Evolutionary conservation across 2,113 vertebrate species (phyloP), one percentile per base, ranked within the genome.

Genomic region (Passer domesticus): DNA sequence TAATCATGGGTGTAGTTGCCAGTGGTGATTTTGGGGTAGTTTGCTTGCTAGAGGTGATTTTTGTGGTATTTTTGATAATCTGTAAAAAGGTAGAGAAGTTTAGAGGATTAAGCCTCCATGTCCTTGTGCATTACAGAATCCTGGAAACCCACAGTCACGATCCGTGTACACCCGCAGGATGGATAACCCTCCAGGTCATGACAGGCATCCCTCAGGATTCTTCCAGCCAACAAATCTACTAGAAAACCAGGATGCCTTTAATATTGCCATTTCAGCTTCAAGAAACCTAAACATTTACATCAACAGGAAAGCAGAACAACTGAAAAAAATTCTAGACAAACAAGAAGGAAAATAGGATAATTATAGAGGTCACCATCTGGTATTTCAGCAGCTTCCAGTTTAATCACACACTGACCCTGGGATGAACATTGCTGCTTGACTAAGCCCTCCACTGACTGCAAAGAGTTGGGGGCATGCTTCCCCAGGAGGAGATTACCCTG

Each of bases 331-430:
- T 70, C 76, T 70, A 92, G 83, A 83, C 94, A 92, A 95, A 92
- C 83, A 89, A 79, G 95, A 95, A 92, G 73, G 60, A 94, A 95
- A 96, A 89, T 87, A 94, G 83, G 94, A 96, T 95, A 93, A 96
- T 96, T 96, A 88, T 95, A 88, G 94, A 96, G 88, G 92, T 93
- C 90, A 92, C 94, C 94, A 96, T 96, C 96, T 96, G 92, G 82
- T 94, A 43, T 41, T 94, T 16, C 92, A 90, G 92, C 76, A 93
- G 96, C 93, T 88, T 94, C 76, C 86, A 94, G 76, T 96, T 97
- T 97, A 97, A 96, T 96, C 95, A 95, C 92, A 96, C 76, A 75
- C 81, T 96, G 94, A 96, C 93, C 94, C 78, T 3, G 9, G 79
- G 79, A 94, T 12, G 20, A 92, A 90, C 87, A 92, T 67, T 90